Evolutionary conservation across 2,888 invertebrate species (phyloP).

Genomic region (Acholoe squamosa): DNA sequence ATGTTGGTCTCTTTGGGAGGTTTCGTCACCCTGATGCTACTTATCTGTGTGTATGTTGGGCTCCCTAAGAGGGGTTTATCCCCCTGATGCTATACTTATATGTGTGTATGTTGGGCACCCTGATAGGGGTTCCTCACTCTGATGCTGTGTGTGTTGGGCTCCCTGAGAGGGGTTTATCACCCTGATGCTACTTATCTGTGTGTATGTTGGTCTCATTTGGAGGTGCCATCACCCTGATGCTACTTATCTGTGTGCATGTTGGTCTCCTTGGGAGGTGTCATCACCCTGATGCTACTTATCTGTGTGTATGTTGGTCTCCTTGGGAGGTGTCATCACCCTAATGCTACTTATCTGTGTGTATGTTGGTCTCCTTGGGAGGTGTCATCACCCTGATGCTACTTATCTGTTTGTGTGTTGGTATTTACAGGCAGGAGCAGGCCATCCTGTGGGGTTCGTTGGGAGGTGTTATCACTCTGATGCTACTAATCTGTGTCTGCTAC

Average conservation of each 20-base stretch:
- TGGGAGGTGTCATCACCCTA: not conserved
- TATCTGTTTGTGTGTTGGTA: not conserved
- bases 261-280: no score
- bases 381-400: no score
- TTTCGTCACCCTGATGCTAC: no score
- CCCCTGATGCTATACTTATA: no score
- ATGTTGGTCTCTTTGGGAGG: no score
- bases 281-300: no score
- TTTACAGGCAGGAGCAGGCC: conserved; percentile 52
- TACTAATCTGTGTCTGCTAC: conserved; percentile 35
- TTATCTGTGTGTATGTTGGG: no score
- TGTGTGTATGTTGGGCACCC: not conserved
- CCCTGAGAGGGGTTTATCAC: no score
- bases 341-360: no score
- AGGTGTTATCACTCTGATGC: not conserved
- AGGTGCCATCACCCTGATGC: not conserved
- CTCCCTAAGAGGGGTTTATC: no score
- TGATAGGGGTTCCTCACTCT: not conserved
- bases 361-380: no score
- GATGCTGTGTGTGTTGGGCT: not conserved
- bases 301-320: not conserved
- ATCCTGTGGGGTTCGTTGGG: conserved; percentile 51
- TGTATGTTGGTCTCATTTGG: not conserved
- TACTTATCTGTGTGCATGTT: not conserved
- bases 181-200: no score